Base-by-base conservation (phyloP, 2,888 invertebrate species). In the Pharmacophagus antenor region DNA sequence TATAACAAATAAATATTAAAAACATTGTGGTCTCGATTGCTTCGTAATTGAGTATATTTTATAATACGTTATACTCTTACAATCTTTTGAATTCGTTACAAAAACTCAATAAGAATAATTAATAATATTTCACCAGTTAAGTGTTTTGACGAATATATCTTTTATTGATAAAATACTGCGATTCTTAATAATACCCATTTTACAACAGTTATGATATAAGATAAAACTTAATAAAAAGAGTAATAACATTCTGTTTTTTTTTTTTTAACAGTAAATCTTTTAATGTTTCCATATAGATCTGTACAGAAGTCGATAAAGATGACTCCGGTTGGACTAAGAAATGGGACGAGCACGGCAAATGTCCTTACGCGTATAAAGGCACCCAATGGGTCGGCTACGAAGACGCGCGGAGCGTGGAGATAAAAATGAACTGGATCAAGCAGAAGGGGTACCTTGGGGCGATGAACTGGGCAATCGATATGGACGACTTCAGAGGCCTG, bases 361-460 rank as follows among this genome's bases (percentile, higher is more conserved):
- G 95, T 60, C 97, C 97, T 1, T 97, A 95, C 76, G 94, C 96
- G 0, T 96, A 95, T 85, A 95, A 95, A 80, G 96, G 95, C 51
- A 96, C 94, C 0, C 96, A 96, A 74, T 98, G 97, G 97, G 95
- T 97, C 17, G 97, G 97, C 3, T 98, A 97, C 74, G 97, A 97
- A 78, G 94, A 97, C 75, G 92, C 93, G 0, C 92, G 92, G 71
- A 97, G 96, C 68, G 92, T 97, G 0, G 94, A 95, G 79, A 95
- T 96, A 69, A 98, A 98, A 89, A 96, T 97, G 96, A 94, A 97
- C 76, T 97, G 93, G 91, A 95, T 97, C 67, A 96, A 95, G 76
- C 73, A 92, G 58, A 95, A 95, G 77, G 96, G 96, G 0, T 88
- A 88, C 67, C 94, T 94, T 0, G 97, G 97, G 0, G 97, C 96